Percentiles rank a stretch among this genome's conserved stretches.
phyloP scores from a whole-genome alignment of 2,888 invertebrate genomes.

The Tetragonula carbonaria region DNA sequence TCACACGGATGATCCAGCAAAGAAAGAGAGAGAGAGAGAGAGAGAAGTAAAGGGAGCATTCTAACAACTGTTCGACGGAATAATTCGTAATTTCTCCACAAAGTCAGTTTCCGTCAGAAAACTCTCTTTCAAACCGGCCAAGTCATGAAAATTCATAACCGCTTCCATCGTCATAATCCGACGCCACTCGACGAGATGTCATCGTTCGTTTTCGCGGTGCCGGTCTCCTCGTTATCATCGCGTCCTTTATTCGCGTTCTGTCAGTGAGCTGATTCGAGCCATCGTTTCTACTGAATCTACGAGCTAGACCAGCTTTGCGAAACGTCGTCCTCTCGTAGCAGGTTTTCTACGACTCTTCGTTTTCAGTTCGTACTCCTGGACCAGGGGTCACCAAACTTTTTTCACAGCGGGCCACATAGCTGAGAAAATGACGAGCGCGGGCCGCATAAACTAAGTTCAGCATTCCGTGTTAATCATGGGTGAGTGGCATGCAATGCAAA shows the following conservation, averaged over 20 bases:
- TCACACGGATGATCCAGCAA: background rate
- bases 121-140: background rate
- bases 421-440: no score
- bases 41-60: background rate
- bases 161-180: constrained; percentile 29
- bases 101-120: constrained; percentile 19
- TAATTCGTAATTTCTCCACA: constrained; percentile 35
- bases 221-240: constrained; percentile 41
- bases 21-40: no score
- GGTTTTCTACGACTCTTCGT: no score
- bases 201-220: constrained; percentile 18
- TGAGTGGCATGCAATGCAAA: no score
- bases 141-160: constrained; percentile 35
- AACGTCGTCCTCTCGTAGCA: background rate
- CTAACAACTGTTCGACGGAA: constrained; percentile 19
- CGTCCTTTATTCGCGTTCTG: constrained; percentile 34
- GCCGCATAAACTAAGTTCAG: no score
- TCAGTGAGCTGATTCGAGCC: constrained; percentile 5
- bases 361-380: no score
- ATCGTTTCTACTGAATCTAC: constrained; percentile 33
- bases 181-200: constrained; percentile 21
- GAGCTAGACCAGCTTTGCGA: constrained; percentile 12
- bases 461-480: no score
- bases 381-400: no score
- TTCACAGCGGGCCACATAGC: no score